Evolutionary conservation across 2,888 invertebrate species (phyloP).

Genomic region (Elmis aenea): DNA sequence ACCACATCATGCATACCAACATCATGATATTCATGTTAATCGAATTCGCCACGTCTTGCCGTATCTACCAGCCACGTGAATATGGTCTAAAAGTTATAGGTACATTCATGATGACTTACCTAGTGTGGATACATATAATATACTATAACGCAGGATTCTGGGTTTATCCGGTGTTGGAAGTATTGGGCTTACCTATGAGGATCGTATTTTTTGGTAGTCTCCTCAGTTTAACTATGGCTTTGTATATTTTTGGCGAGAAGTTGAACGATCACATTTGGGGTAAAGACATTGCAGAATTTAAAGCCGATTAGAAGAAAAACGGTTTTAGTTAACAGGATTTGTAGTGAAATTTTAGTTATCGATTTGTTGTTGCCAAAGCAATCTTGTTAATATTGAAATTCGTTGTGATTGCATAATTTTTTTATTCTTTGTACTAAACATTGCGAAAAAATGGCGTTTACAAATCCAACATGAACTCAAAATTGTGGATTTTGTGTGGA

Average conservation of each 20-base stretch:
- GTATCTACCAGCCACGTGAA: constrained; percentile 68
- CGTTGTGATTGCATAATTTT: too few species aligned
- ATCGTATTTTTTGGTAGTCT: constrained; percentile 67
- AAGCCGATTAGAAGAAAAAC: too few species aligned
- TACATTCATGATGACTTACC: constrained; percentile 65
- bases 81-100: constrained; percentile 59
- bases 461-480: too few species aligned
- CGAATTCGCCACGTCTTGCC: constrained; percentile 71
- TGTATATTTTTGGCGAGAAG: constrained; percentile 70
- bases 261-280: constrained; percentile 20
- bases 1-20: constrained; percentile 88
- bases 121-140: constrained; percentile 75
- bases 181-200: constrained; percentile 68
- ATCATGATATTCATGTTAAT: constrained; percentile 73
- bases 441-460: too few species aligned
- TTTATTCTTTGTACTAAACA: too few species aligned
- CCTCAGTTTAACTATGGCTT: constrained; percentile 54
- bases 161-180: constrained; percentile 87
- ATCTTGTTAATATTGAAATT: too few species aligned
- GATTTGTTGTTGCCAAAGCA: too few species aligned
- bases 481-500: too few species aligned
- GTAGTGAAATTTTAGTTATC: too few species aligned
- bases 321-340: too few species aligned
- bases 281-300: too few species aligned
- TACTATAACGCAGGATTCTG: constrained; percentile 72